These are phyloP conservation scores for Rambutsinella grinnellia DNA, from an alignment of 2,888 invertebrate genomes.

Conservation along the genomic window DNA sequence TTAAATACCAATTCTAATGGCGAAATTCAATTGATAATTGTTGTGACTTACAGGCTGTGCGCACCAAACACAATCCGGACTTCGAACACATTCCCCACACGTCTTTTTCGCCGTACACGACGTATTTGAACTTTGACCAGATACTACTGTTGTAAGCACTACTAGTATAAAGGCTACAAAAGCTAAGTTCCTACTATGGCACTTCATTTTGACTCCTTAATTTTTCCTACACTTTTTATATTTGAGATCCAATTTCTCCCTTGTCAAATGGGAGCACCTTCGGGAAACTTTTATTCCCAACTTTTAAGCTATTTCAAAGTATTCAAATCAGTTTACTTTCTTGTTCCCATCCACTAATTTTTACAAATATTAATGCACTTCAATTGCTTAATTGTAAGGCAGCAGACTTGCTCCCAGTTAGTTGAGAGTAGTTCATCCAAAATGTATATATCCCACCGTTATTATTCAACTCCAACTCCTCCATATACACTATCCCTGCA, in stretches of 20 bases:
- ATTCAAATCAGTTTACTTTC: too few relatives aligned
- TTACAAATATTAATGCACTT: too few relatives aligned
- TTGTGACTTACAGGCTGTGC: constrained; percentile 53
- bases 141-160: constrained; percentile 21
- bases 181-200: constrained; percentile 22
- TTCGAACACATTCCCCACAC: constrained; percentile 52
- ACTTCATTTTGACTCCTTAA: constrained; percentile 30
- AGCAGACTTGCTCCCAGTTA: too few relatives aligned
- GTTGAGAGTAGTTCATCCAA: too few relatives aligned
- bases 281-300: constrained; percentile 32
- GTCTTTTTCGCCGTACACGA: constrained; percentile 41
- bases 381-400: too few relatives aligned
- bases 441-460: too few relatives aligned
- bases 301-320: too few relatives aligned
- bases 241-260: constrained; percentile 28
- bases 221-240: background rate
- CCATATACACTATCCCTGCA: too few relatives aligned
- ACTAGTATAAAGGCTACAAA: constrained; percentile 22
- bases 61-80: constrained; percentile 51
- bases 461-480: too few relatives aligned
- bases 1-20: background rate
- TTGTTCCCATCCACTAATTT: too few relatives aligned
- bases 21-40: background rate
- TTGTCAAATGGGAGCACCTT: constrained; percentile 11
- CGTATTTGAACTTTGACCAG: constrained; percentile 44